Evolutionary conservation across 2,797 vertebrate genomes (phyloP).

Genomic region (Acanthornis magna): DNA sequence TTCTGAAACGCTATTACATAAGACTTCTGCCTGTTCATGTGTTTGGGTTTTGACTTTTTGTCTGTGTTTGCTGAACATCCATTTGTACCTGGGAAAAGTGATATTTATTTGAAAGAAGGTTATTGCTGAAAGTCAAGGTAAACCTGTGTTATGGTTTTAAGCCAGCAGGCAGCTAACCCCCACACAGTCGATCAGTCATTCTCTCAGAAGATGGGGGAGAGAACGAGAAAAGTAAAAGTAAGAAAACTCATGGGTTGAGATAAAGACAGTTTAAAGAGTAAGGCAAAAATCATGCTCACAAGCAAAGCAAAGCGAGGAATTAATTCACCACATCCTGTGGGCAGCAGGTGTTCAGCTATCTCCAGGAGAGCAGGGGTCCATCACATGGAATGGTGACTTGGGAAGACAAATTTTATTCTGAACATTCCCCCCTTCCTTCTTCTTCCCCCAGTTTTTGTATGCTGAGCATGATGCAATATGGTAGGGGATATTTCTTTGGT

Average conservation of each 20-base stretch:
- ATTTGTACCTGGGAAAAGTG: slow-evolving; percentile 48
- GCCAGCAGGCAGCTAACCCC: neutral
- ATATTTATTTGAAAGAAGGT: slow-evolving; percentile 63
- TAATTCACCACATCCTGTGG: neutral
- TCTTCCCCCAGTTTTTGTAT: neutral
- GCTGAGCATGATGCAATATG: neutral
- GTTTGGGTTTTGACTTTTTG: neutral
- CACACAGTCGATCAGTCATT: neutral
- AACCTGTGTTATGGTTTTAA: neutral
- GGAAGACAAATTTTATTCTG: neutral
- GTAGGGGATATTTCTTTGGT: neutral
- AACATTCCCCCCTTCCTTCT: neutral
- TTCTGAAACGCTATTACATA: neutral
- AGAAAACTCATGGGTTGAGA: neutral
- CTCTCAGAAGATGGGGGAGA: neutral
- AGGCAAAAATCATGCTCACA: neutral
- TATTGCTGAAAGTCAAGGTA: slow-evolving; percentile 58
- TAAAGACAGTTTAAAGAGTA: neutral
- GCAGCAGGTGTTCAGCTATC: neutral
- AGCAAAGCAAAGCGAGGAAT: neutral
- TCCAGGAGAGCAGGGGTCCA: neutral
- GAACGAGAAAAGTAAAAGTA: neutral
- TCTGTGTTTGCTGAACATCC: slow-evolving; percentile 38
- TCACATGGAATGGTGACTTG: neutral
- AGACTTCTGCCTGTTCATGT: neutral